These are phyloP conservation scores for Leptopilina myrica DNA, from an alignment of 2,888 invertebrate genomes.

Conservation along the genomic window DNA sequence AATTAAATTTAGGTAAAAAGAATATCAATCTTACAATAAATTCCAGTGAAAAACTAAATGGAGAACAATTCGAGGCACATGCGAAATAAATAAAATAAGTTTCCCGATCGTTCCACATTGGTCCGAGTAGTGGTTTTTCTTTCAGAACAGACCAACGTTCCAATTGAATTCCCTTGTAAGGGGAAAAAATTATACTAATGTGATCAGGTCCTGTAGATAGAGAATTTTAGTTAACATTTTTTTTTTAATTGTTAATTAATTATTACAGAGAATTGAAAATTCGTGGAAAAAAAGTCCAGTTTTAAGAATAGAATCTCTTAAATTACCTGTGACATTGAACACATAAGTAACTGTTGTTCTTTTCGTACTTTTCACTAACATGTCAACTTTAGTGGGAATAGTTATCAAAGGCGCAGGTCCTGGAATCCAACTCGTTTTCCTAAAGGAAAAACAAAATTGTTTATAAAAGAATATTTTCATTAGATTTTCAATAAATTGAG, in stretches of 20 bases:
- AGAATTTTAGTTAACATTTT: too few relatives aligned
- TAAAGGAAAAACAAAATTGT: conserved; percentile 57
- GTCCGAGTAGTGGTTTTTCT: conserved; percentile 79
- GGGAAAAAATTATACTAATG: conserved; percentile 82
- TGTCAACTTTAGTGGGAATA: conserved; percentile 77
- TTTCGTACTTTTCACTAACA: conserved; percentile 74
- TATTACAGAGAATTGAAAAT: too few relatives aligned
- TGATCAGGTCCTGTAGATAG: conserved; percentile 81
- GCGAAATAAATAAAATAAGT: conserved; percentile 85
- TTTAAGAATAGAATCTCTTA: conserved; percentile 13
- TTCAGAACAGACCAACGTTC: conserved; percentile 80
- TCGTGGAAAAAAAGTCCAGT: not conserved
- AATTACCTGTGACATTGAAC: conserved; percentile 78
- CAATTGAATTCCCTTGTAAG: conserved; percentile 79
- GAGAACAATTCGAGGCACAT: conserved; percentile 80
- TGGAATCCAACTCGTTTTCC: conserved; percentile 81
- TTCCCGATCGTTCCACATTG: conserved; percentile 79
- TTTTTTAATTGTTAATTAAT: not conserved
- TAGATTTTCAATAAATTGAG: conserved; percentile 36
- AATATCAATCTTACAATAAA: conserved; percentile 78
- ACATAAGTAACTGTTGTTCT: conserved; percentile 76
- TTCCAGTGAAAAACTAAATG: conserved; percentile 81
- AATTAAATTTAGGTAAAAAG: not conserved
- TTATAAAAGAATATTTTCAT: not conserved
- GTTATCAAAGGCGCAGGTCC: conserved; percentile 78